A percentile compares a stretch with the other conserved stretches of the same genome.
Evolutionary conservation across 2,888 invertebrate species (phyloP).

Genomic region (Trichogramma dendrolimi): DNA sequence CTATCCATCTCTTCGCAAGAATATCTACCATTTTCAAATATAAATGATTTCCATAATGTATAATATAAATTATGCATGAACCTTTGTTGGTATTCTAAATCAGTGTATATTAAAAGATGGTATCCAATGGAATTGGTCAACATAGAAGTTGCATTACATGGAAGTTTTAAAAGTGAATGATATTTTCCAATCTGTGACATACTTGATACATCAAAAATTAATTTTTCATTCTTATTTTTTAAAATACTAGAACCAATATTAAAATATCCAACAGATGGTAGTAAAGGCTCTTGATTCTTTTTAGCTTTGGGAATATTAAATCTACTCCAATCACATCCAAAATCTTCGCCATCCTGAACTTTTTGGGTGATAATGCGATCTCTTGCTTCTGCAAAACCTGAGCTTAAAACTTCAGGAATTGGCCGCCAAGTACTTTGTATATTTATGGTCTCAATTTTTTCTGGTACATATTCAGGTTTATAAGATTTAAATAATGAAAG

Average conservation of each 20-base stretch:
- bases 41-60: constrained; percentile 43
- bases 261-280: constrained; percentile 45
- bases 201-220: constrained; percentile 44
- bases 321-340: constrained; percentile 37
- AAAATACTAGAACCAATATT: constrained; percentile 43
- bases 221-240: constrained; percentile 37
- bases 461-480: constrained; percentile 49
- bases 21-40: constrained; percentile 41
- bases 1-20: constrained; percentile 38
- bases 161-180: constrained; percentile 41
- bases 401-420: constrained; percentile 39
- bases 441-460: constrained; percentile 43
- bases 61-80: constrained; percentile 47
- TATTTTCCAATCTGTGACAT: constrained; percentile 42
- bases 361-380: constrained; percentile 32
- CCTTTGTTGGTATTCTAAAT: constrained; percentile 44
- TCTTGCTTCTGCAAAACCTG: constrained; percentile 40
- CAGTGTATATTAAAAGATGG: constrained; percentile 46
- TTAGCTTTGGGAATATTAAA: constrained; percentile 11
- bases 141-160: constrained; percentile 46
- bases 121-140: constrained; percentile 44
- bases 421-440: constrained; percentile 46
- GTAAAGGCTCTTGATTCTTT: constrained; percentile 31
- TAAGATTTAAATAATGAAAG: constrained; percentile 49
- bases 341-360: constrained; percentile 1